Evolutionary conservation across 2,113 vertebrate species (phyloP), one percentile per base, ranked within the genome.

Genomic region (Orthochromis malagaraziensis): DNA sequence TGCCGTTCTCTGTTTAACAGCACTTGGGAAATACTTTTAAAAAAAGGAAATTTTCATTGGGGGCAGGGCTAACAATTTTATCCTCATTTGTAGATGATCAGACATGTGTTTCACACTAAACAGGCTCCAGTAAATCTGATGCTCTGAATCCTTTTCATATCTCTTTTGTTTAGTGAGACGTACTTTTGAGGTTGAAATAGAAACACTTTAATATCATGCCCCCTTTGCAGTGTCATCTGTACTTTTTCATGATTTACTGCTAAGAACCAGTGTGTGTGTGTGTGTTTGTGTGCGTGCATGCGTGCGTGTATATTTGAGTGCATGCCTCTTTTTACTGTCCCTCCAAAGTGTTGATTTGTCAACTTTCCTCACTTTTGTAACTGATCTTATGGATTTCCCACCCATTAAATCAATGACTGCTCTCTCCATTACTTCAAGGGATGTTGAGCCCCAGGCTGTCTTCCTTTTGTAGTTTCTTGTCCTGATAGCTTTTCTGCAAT

Each of bases 261-360:
- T 40, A 24, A 40, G 19, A 24, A 21, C 35, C 60, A 5, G 63
- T 7, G 33, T 40, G 33, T 40, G 35, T 68, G 3, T 5, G 12
- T 24, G 6, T 4, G 4, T 2, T 1, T 31, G 16, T 1, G 29
- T 60, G 1, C 1, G 0, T 33, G 9, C 6, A 0, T 35, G 29
- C 2, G 9, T 5, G 26, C 0, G 3, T 63, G 29, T 35, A 11
- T 63, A 12, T 65, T 60, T 60, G 26, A 35, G 0, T 38, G 11
- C n/a, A n/a, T 40, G 5, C 14, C 21, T 17, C 68, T 47, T 47
- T 47, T 45, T 26, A 73, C 14, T 26, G 8, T 73, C 4, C 40
- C 13, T 45, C 40, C 5, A 45, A 73, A 26, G n/a, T 16, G 13
- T 26, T 45, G 13, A 45, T 17, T 45, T 75, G 68, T 47, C 40